Evolutionary conservation across 30 jellyfish, hydroid and myxozoan genomes (phyloP).

Genomic region (Cassiopea xamachana): DNA sequence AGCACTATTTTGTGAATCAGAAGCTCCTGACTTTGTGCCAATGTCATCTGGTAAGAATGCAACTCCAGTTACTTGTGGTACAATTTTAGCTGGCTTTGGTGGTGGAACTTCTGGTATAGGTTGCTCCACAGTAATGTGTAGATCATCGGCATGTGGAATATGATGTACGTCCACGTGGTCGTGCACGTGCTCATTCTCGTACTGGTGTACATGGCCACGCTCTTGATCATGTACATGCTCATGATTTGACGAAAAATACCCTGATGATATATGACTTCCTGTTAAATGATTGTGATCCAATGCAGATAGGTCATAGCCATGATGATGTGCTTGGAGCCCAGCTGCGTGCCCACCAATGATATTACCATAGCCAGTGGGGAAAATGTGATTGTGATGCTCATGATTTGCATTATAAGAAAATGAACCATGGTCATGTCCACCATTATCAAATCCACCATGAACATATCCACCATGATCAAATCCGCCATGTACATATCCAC

Average conservation of each 20-base stretch:
- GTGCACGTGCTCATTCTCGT: slow-evolving; percentile 6
- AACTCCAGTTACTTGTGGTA: slow-evolving; percentile 75
- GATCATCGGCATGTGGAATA: slow-evolving; percentile 65
- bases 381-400: slow-evolving; percentile 19
- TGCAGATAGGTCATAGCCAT: slow-evolving; percentile 52
- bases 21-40: slow-evolving; percentile 70
- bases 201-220: slow-evolving; percentile 25
- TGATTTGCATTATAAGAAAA: background rate
- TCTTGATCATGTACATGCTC: slow-evolving; percentile 5
- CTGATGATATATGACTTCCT: slow-evolving; percentile 13
- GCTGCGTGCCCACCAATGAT: slow-evolving; percentile 61
- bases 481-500: slow-evolving; percentile 13
- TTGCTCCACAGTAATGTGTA: slow-evolving; percentile 74
- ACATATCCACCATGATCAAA: slow-evolving; percentile 42
- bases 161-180: slow-evolving; percentile 62
- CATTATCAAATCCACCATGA: slow-evolving; percentile 12
- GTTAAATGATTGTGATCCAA: slow-evolving; percentile 11
- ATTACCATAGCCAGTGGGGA: slow-evolving; percentile 56
- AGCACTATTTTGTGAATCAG: slow-evolving; percentile 55
- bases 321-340: slow-evolving; percentile 57
- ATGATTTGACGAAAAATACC: slow-evolving; percentile 18
- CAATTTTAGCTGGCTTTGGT: slow-evolving; percentile 70
- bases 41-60: slow-evolving; percentile 74
- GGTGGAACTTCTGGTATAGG: slow-evolving; percentile 80
- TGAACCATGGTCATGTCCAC: slow-evolving; percentile 7